These are phyloP conservation scores for Teleiodes luculella DNA, from an alignment of 2,888 invertebrate species.

Conservation along the genomic window DNA sequence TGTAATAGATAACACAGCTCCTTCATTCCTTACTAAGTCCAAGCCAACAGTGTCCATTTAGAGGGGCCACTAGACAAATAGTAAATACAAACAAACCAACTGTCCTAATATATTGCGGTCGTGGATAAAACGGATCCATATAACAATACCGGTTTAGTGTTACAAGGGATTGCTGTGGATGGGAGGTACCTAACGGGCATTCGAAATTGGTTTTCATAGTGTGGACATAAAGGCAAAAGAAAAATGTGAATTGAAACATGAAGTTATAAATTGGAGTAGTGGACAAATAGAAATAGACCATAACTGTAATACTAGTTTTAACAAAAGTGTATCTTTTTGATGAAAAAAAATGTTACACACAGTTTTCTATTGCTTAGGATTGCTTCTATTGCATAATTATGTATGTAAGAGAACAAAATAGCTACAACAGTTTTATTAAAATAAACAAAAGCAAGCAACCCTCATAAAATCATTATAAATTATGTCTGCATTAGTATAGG, in stretches of 20 bases:
- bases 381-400: too few relatives aligned
- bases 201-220: conserved; percentile 13
- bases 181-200: conserved; percentile 5
- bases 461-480: background rate
- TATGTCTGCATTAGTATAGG: background rate
- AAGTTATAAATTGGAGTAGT: background rate
- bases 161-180: conserved; percentile 17
- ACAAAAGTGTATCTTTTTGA: too few relatives aligned
- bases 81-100: conserved; percentile 41
- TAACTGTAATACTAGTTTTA: too few relatives aligned
- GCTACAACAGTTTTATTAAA: too few relatives aligned
- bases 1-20: background rate
- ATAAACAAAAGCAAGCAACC: background rate
- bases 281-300: background rate
- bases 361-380: too few relatives aligned
- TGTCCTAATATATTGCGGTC: conserved; percentile 31
- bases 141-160: conserved; percentile 20
- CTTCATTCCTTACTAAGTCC: conserved; percentile 7
- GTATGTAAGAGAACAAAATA: too few relatives aligned
- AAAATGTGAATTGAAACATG: background rate
- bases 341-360: too few relatives aligned
- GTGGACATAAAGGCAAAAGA: background rate
- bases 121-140: conserved; percentile 24
- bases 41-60: conserved; percentile 35
- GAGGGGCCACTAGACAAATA: conserved; percentile 44